phyloP scores from a whole-genome alignment of 2,797 vertebrate genomes.

The Sebastes taczanowskii region DNA sequence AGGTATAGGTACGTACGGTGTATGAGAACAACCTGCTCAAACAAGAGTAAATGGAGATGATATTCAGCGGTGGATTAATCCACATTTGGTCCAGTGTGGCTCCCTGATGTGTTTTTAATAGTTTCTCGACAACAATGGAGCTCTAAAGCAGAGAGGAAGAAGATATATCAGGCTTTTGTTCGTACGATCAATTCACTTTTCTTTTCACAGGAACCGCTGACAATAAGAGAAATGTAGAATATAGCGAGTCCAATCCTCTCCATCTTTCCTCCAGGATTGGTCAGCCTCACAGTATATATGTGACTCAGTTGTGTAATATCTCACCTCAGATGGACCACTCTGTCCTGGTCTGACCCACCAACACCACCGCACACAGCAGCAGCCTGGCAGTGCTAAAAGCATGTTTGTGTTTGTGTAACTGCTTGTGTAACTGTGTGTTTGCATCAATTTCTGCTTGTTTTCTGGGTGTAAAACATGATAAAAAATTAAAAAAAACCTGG shows the following conservation, averaged over 20 bases:
- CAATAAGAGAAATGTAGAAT: neutral
- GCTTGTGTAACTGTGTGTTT: neutral
- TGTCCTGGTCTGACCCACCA: slow-evolving; percentile 2
- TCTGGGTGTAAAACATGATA: neutral
- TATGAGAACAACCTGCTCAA: neutral
- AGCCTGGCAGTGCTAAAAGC: neutral
- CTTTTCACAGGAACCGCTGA: neutral
- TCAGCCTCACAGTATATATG: neutral
- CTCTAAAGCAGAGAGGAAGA: neutral
- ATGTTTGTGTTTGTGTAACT: neutral
- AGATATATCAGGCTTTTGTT: neutral
- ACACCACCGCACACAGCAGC: neutral
- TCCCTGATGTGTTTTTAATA: neutral
- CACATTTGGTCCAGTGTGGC: neutral
- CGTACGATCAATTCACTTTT: neutral
- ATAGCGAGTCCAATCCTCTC: neutral
- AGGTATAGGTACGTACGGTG: too few species aligned
- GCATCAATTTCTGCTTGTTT: neutral
- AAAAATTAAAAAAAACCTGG: neutral
- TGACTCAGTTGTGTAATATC: slow-evolving; percentile 20
- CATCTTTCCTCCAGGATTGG: neutral
- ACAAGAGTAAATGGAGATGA: neutral
- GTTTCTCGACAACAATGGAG: neutral
- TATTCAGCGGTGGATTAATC: neutral
- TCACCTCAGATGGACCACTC: slow-evolving; percentile 17